Conservation (phyloP, 2,888 invertebrate species). For the Erebia ligea region DNA sequence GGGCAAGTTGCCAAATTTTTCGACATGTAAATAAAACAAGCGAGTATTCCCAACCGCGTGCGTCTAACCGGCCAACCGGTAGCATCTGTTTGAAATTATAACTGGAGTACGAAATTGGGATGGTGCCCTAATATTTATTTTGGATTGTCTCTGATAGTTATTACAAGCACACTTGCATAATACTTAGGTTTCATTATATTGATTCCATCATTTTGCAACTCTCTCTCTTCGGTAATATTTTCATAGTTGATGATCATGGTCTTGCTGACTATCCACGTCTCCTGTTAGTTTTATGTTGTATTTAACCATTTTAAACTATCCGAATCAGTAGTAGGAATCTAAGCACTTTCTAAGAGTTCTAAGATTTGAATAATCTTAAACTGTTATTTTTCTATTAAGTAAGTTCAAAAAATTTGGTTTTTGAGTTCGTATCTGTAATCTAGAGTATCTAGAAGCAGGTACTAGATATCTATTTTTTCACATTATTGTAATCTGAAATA, state of each 20-base stretch:
- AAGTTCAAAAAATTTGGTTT: too few species aligned
- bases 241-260: not conserved
- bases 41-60: conserved; percentile 60
- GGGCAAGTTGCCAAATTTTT: conserved; percentile 74
- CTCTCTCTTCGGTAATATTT: not conserved
- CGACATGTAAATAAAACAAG: conserved; percentile 71
- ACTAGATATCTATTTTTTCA: too few species aligned
- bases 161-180: conserved; percentile 12
- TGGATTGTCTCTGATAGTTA: conserved; percentile 5
- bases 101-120: conserved; percentile 51
- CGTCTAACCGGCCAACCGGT: conserved; percentile 44
- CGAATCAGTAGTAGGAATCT: too few species aligned
- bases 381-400: too few species aligned
- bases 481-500: too few species aligned
- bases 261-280: not conserved
- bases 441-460: too few species aligned
- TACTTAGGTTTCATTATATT: conserved; percentile 9
- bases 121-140: conserved; percentile 40
- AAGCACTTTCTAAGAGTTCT: too few species aligned
- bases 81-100: conserved; percentile 54
- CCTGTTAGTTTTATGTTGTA: too few species aligned
- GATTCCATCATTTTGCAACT: not conserved
- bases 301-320: too few species aligned
- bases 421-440: too few species aligned
- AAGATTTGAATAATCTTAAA: too few species aligned